Percentiles rank a stretch among this genome's conserved stretches.
Conservation (phyloP, 2,113 vertebrate genomes). For the Chloropsis hardwickii region DNA sequence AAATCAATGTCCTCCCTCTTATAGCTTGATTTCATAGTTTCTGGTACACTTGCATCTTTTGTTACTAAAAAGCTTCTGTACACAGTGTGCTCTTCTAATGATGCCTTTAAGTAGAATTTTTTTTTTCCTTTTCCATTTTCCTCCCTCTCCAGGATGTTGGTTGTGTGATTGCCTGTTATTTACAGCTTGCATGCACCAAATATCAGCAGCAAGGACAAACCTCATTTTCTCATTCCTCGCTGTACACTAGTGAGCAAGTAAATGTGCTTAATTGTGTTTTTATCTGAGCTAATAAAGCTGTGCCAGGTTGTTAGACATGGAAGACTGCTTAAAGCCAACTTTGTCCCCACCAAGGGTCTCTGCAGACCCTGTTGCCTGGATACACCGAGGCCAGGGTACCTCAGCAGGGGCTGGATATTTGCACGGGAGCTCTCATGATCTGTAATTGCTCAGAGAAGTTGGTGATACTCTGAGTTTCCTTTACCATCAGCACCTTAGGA, state of each 20-base stretch:
- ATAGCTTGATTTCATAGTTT: neutral
- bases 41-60: neutral
- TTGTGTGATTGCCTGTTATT: neutral
- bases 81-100: neutral
- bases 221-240: neutral
- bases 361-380: slow-evolving; percentile 58
- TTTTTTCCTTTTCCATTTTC: neutral
- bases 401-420: neutral
- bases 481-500: neutral
- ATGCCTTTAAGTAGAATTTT: neutral
- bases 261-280: slow-evolving; percentile 59
- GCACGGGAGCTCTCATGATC: neutral
- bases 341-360: slow-evolving; percentile 42
- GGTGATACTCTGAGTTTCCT: neutral
- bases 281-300: slow-evolving; percentile 30
- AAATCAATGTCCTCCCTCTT: neutral
- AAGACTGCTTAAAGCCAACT: slow-evolving; percentile 65
- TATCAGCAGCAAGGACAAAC: neutral
- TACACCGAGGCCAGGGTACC: neutral
- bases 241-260: slow-evolving; percentile 16
- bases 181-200: neutral
- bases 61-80: neutral
- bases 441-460: slow-evolving; percentile 28
- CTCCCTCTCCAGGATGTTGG: neutral
- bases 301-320: slow-evolving; percentile 65